A percentile compares a stretch with the other conserved stretches of the same genome.
Conservation (phyloP, 2,113 vertebrate species). For the Montifringilla adamsi region DNA sequence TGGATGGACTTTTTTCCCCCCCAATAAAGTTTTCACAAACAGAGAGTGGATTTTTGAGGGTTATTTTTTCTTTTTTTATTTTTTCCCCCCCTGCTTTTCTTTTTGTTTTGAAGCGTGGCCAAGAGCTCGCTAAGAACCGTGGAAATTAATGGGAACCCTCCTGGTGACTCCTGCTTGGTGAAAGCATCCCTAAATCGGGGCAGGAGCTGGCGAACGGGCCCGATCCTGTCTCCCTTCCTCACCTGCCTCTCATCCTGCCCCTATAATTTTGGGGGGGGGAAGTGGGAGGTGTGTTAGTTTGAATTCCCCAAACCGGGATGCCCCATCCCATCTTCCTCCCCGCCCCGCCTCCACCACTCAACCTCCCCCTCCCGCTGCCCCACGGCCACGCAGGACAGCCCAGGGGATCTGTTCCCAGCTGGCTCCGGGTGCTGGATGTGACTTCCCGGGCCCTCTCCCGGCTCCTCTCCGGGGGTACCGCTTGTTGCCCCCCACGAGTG, state of each 20-base stretch:
- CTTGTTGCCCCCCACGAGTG: too few relatives aligned
- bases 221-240: neutral
- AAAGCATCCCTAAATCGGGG: neutral
- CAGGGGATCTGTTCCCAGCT: neutral
- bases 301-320: neutral
- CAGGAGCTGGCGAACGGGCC: neutral
- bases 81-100: neutral
- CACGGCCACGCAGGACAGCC: neutral
- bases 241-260: neutral
- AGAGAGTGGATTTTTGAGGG: fast-evolving
- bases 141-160: neutral
- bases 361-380: neutral
- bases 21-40: neutral
- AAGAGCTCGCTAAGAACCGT: neutral
- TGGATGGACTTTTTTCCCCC: neutral
- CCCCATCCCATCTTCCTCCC: neutral
- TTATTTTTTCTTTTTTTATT: fast-evolving
- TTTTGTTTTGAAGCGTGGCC: neutral
- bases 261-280: fast-evolving
- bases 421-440: neutral
- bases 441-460: neutral
- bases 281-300: neutral
- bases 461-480: neutral
- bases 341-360: neutral
- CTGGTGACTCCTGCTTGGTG: neutral